Evolutionary conservation across 2,888 invertebrate species (phyloP), one percentile per base, ranked within the genome.

Genomic region (Cheilosia vulpina): DNA sequence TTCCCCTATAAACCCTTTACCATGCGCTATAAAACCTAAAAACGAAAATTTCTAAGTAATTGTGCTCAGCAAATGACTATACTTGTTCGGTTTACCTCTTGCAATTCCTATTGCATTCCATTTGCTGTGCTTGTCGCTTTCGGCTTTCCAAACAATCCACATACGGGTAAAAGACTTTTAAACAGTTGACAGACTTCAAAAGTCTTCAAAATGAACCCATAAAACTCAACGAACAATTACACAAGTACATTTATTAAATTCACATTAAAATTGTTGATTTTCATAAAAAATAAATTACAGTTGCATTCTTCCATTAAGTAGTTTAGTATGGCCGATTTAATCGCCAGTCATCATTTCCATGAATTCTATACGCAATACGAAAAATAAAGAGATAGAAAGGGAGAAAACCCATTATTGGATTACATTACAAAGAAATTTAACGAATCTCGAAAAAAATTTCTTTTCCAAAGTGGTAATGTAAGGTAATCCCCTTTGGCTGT

Each of bases 301-400:
- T 71, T 85, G 85, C 81, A 81, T 68, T 41, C 47, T 47, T 17
- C 55, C 60, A 38, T 27, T 50, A 38, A 38, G 38, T 41, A 52
- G 66, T 15, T 21, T 21, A 43, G 15, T 57, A n/a, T n/a, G 17
- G 6, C 24, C 55, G 31, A 34, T 21, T 95, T 96, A 96, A 95
- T 97, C 96, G 92, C 97, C 97, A 88, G 97, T 97, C 97, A 97
- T 97, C 97, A 97, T 97, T 93, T 97, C 97, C 97, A 97, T 97
- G 94, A 97, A 97, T 94, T 97, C 97, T 97, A 95, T 83, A 95
- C 95, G 90, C 84, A 93, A 92, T 90, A 90, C 34, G 76, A 87
- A 88, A 95, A 95, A 91, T 87, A 92, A 92, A 88, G 88, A 84
- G 73, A 21, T 13, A 21, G 21, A 75, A 66, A 65, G n/a, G n/a